phyloP scores from a whole-genome alignment of 2,113 vertebrate species.

The Octodon degus region DNA sequence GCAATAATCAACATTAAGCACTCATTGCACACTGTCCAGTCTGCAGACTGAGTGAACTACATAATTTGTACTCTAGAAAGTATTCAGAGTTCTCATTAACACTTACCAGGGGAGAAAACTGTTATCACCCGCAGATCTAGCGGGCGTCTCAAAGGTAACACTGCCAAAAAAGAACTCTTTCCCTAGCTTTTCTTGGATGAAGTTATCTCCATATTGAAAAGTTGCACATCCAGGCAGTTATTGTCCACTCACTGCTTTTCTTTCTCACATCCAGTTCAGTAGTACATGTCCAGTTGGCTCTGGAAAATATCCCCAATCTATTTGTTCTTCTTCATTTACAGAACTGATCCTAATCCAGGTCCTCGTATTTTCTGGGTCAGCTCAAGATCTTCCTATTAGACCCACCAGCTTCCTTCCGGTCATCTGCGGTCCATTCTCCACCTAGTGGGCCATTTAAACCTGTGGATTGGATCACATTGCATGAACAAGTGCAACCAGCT shows the following conservation, averaged over 20 bases:
- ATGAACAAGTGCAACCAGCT: not conserved
- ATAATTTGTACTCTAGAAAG: not conserved
- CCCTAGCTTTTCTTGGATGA: not conserved
- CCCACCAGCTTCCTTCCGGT: not conserved
- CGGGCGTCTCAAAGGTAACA: not conserved
- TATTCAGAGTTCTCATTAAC: not conserved
- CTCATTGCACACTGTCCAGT: not conserved
- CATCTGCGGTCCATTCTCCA: not conserved
- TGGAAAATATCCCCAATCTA: not conserved
- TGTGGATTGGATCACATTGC: not conserved
- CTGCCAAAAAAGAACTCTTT: not conserved
- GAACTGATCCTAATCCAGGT: not conserved
- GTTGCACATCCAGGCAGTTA: not conserved
- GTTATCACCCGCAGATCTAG: not conserved
- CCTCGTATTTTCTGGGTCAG: not conserved
- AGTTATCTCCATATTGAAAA: not conserved
- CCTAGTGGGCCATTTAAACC: not conserved
- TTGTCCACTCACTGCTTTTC: not conserved
- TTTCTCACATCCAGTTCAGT: not conserved
- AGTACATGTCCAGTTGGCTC: not conserved
- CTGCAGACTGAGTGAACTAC: not conserved
- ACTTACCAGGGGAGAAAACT: not conserved
- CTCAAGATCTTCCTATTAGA: not conserved
- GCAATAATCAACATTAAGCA: not conserved
- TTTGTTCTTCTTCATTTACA: not conserved